Conservation (phyloP, 2,113 vertebrate genomes). For the Saimiri boliviensis region DNA sequence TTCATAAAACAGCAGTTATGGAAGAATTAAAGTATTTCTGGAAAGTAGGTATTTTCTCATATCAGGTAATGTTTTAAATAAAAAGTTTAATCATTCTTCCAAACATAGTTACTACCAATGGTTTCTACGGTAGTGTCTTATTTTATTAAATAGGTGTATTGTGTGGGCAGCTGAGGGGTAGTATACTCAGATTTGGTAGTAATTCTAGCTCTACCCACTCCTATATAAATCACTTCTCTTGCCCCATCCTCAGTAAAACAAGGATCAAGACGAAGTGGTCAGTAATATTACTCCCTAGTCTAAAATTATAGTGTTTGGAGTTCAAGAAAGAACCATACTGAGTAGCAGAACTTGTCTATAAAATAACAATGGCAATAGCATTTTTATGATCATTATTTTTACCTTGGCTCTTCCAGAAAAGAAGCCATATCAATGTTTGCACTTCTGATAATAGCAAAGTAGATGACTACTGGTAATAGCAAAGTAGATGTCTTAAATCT, state of each 20-base stretch:
- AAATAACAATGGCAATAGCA: neutral
- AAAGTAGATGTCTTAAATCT: neutral
- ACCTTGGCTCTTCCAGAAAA: neutral
- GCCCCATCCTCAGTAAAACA: neutral
- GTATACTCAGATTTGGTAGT: neutral
- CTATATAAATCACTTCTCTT: neutral
- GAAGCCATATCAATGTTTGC: neutral
- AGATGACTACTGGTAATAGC: neutral
- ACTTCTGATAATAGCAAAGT: neutral
- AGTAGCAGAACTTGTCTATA: neutral
- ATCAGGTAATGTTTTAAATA: conserved; percentile 1
- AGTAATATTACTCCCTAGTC: neutral
- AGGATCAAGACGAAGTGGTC: neutral
- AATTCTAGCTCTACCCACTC: neutral
- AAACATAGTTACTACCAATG: neutral
- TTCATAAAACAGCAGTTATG: conserved; percentile 6
- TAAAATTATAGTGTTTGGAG: neutral
- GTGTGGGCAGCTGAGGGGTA: neutral
- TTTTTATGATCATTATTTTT: neutral
- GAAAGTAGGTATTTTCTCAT: neutral
- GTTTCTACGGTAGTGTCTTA: neutral
- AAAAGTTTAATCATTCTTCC: neutral
- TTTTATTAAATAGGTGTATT: neutral
- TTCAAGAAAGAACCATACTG: neutral
- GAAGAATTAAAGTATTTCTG: conserved; percentile 39